phyloP scores from a whole-genome alignment of 2,113 vertebrate genomes.

The Verasper variegatus region DNA sequence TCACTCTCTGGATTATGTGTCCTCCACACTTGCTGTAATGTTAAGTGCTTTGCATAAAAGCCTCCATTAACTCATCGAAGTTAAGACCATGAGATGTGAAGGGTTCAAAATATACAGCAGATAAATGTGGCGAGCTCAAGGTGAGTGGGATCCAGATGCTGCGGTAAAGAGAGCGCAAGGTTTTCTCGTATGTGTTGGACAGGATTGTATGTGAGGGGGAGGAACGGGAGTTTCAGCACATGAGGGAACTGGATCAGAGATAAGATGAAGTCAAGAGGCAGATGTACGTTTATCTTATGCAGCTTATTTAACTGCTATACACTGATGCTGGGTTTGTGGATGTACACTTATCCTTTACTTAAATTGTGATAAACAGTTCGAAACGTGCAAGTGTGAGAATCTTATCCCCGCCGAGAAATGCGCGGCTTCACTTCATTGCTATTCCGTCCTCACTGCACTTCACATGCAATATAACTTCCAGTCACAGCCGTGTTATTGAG shows the following conservation, averaged over 20 bases:
- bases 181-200: conserved; percentile 3
- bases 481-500: conserved; percentile 15
- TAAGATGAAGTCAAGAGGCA: not conserved
- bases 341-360: not conserved
- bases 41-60: conserved; percentile 30
- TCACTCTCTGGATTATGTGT: not conserved
- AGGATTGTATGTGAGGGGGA: not conserved
- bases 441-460: conserved; percentile 2
- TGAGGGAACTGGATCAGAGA: not conserved
- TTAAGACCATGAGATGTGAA: not conserved
- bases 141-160: not conserved
- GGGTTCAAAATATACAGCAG: not conserved
- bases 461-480: conserved; percentile 18
- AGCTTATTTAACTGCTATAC: not conserved
- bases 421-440: not conserved
- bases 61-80: conserved; percentile 9
- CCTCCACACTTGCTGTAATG: not conserved
- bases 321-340: not conserved
- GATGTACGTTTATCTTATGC: not conserved
- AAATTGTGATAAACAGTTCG: not conserved
- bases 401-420: not conserved
- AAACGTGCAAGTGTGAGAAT: not conserved
- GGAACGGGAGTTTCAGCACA: not conserved
- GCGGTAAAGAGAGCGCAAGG: not conserved
- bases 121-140: not conserved